Evolutionary conservation across 2,797 vertebrate species (phyloP).

Genomic region (Harpagifer antarcticus): DNA sequence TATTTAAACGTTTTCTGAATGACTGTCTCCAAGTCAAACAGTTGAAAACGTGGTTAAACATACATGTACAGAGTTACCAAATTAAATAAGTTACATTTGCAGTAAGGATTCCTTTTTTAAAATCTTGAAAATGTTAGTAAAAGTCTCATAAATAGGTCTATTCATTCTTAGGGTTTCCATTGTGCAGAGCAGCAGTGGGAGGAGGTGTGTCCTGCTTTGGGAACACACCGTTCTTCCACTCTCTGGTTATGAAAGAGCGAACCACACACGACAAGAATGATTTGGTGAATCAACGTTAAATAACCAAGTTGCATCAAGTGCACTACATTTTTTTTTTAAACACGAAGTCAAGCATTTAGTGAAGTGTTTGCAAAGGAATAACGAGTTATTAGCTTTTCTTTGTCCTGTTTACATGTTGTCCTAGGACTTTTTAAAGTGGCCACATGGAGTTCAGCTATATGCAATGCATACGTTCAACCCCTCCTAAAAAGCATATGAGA

Average conservation of each 20-base stretch:
- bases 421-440: background rate
- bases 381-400: background rate
- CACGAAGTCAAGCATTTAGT: accelerated
- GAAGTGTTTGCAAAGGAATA: background rate
- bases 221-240: conserved; percentile 66
- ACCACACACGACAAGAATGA: background rate
- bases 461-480: background rate
- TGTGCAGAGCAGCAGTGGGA: conserved; percentile 14
- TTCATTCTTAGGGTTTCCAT: background rate
- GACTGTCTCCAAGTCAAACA: background rate
- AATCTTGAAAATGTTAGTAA: background rate
- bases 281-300: background rate
- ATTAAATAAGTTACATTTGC: background rate
- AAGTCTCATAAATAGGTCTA: background rate
- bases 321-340: background rate
- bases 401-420: conserved; percentile 25
- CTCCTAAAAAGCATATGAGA: background rate
- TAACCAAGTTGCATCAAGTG: background rate
- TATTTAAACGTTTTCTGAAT: background rate
- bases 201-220: conserved; percentile 64
- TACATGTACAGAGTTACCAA: background rate
- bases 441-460: conserved; percentile 1
- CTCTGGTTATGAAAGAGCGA: conserved; percentile 33
- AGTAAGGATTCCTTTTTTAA: background rate
- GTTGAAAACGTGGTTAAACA: background rate